These are phyloP conservation scores for Pantelozetes paolii DNA, from an alignment of 2,888 invertebrate species.

Conservation along the genomic window DNA sequence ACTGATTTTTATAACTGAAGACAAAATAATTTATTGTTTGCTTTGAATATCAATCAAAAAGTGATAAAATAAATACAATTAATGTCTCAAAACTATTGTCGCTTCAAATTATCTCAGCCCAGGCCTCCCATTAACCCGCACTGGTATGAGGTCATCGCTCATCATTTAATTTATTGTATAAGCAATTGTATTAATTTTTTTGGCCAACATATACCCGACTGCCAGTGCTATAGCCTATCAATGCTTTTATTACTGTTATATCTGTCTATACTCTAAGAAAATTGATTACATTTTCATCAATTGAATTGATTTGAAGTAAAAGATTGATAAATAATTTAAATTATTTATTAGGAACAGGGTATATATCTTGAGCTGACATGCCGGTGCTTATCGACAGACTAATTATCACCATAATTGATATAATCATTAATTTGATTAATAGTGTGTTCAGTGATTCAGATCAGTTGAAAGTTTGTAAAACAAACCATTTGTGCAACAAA, in stretches of 20 bases:
- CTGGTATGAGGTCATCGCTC: background rate
- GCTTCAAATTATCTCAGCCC: background rate
- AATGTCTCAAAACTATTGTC: background rate
- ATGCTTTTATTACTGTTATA: no score
- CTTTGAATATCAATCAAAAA: slow-evolving; percentile 7
- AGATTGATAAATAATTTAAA: slow-evolving; percentile 2
- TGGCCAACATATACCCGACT: background rate
- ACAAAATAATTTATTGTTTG: background rate
- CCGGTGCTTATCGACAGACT: background rate
- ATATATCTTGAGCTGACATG: background rate
- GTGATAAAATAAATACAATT: slow-evolving; percentile 3
- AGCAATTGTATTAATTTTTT: background rate
- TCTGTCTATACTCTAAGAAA: background rate
- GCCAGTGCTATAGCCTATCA: no score
- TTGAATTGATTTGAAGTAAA: background rate
- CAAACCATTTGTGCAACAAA: no score
- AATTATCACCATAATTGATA: background rate
- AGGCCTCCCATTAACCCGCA: background rate
- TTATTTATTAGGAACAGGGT: background rate
- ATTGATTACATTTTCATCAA: slow-evolving; percentile 2
- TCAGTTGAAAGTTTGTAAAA: no score
- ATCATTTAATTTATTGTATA: background rate
- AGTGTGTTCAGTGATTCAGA: no score
- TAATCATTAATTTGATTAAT: background rate
- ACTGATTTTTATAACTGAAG: background rate